phyloP scores from a whole-genome alignment of 1,140 invertebrate genomes.

The Atta cephalotes region DNA sequence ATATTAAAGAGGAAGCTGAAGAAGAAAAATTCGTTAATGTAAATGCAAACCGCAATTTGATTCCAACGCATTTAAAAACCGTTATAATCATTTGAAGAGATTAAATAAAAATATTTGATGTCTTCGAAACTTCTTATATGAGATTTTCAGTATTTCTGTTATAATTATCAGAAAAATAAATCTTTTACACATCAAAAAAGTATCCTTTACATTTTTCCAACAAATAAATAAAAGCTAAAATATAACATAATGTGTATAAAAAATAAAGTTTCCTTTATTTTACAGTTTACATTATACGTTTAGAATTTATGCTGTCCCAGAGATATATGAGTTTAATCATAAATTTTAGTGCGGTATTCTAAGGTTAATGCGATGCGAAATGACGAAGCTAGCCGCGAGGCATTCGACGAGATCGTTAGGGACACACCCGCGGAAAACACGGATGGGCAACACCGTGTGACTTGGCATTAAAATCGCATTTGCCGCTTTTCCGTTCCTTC shows the following conservation, averaged over 20 bases:
- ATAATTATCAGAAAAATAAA: slow-evolving; percentile 2
- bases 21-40: slow-evolving; percentile 60
- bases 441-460: slow-evolving; percentile 16
- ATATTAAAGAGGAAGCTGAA: slow-evolving; percentile 71
- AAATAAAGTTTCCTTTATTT: neutral
- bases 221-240: neutral
- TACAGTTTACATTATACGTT: neutral
- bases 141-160: neutral
- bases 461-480: slow-evolving; percentile 79
- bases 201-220: neutral
- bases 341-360: neutral
- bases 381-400: slow-evolving; percentile 66
- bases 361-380: slow-evolving; percentile 66
- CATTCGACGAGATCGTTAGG: slow-evolving; percentile 65
- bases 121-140: neutral
- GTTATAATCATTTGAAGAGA: slow-evolving; percentile 45
- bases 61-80: slow-evolving; percentile 31
- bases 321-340: slow-evolving; percentile 3
- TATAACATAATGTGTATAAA: neutral
- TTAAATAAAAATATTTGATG: neutral
- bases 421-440: slow-evolving; percentile 72
- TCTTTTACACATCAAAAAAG: neutral
- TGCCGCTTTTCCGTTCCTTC: slow-evolving; percentile 68
- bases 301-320: neutral
- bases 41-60: slow-evolving; percentile 11